These are phyloP conservation scores for Amorpha juglandis DNA, from an alignment of 2,888 invertebrate species.

Conservation along the genomic window DNA sequence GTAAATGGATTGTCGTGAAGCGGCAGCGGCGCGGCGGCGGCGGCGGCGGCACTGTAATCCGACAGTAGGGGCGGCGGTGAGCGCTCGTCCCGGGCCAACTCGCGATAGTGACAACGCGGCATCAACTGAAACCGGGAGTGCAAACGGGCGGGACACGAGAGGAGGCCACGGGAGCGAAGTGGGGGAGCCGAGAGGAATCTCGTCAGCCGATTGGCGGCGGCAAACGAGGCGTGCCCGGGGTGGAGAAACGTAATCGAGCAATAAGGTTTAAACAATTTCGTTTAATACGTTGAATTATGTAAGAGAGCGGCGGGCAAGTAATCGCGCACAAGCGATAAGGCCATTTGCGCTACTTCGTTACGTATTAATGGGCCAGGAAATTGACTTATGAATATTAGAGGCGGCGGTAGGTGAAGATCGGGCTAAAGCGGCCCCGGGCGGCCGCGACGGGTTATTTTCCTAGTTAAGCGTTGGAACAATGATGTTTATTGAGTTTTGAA, in stretches of 20 bases:
- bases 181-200: constrained; percentile 50
- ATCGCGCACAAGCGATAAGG: constrained; percentile 85
- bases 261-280: constrained; percentile 86
- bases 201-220: constrained; percentile 69
- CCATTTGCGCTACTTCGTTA: constrained; percentile 85
- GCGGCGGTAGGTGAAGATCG: constrained; percentile 75
- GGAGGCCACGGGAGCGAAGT: constrained; percentile 50
- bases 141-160: constrained; percentile 62
- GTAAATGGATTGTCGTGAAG: constrained; percentile 2
- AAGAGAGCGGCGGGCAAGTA: constrained; percentile 83
- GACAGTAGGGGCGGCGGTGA: constrained; percentile 35
- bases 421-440: constrained; percentile 78
- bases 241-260: constrained; percentile 84
- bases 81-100: constrained; percentile 58
- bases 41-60: constrained; percentile 20
- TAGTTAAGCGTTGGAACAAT: constrained; percentile 81
- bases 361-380: constrained; percentile 84
- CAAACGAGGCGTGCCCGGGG: constrained; percentile 79
- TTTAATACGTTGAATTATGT: constrained; percentile 86
- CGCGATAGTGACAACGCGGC: constrained; percentile 58
- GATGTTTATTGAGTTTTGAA: constrained; percentile 80
- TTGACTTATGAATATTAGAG: constrained; percentile 85
- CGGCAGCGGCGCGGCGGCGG: constrained; percentile 2
- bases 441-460: constrained; percentile 71
- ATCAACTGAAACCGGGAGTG: constrained; percentile 57